These are phyloP conservation scores for Hirundo rustica DNA, from an alignment of 2,797 vertebrate genomes.

Conservation along the genomic window DNA sequence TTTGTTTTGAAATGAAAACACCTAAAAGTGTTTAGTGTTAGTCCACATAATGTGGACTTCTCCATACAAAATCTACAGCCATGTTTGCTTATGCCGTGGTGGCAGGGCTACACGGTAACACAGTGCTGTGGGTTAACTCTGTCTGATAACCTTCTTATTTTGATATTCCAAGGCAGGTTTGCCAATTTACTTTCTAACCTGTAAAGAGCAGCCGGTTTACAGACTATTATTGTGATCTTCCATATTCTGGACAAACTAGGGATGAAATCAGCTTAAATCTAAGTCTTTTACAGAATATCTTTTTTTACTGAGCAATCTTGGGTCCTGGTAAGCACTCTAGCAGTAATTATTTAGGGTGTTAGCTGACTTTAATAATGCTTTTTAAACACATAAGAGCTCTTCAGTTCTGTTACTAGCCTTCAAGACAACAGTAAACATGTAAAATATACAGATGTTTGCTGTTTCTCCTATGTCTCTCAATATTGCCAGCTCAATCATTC, in stretches of 20 bases:
- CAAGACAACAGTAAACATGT: not conserved
- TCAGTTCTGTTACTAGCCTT: not conserved
- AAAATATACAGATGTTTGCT: not conserved
- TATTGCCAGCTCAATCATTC: not conserved
- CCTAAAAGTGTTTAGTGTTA: not conserved
- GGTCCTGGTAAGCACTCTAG: not conserved
- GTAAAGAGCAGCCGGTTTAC: not conserved
- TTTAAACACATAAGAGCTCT: not conserved
- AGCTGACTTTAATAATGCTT: not conserved
- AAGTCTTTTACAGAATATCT: not conserved
- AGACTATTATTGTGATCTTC: not conserved
- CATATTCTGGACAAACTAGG: not conserved
- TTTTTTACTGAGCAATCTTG: not conserved
- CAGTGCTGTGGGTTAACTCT: not conserved
- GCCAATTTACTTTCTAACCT: not conserved
- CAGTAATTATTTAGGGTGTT: not conserved
- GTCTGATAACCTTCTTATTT: not conserved
- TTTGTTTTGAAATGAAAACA: not conserved
- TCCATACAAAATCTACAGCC: not conserved
- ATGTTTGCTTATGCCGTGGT: not conserved
- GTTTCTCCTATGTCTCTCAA: not conserved
- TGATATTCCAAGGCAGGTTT: not conserved
- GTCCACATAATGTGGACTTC: accelerated
- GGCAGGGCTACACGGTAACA: not conserved
- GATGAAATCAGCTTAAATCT: not conserved